Evolutionary conservation across 2,797 vertebrate species (phyloP).

Genomic region (Caiman crocodilus): DNA sequence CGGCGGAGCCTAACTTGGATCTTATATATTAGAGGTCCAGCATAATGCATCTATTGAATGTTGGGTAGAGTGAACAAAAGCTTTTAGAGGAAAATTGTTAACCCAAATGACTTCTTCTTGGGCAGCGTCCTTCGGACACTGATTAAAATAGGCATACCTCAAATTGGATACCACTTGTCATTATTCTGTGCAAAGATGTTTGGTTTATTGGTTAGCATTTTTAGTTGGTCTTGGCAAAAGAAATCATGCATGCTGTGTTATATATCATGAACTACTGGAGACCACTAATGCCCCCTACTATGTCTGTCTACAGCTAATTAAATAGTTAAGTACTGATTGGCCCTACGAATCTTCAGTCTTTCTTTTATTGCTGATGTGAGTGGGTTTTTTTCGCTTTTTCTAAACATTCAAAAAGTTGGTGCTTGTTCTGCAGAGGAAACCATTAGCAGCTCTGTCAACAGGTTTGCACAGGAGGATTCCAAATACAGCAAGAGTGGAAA

Average conservation of each 20-base stretch:
- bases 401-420: constrained; percentile 17
- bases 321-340: not conserved
- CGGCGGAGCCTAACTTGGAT: too few species aligned
- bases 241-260: not conserved
- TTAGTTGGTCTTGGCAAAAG: not conserved
- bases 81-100: not conserved
- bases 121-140: not conserved
- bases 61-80: constrained; percentile 14
- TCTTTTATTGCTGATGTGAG: not conserved
- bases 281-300: not conserved
- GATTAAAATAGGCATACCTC: not conserved
- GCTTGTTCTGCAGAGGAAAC: constrained; percentile 68
- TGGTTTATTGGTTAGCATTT: not conserved
- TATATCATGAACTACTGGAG: not conserved
- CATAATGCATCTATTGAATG: constrained; percentile 37
- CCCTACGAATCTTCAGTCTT: not conserved
- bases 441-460: constrained; percentile 74
- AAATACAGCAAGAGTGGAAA: constrained; percentile 46
- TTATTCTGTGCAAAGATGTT: not conserved
- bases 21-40: not conserved
- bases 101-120: not conserved
- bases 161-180: not conserved
- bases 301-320: constrained; percentile 48
- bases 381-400: constrained; percentile 25
- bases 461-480: constrained; percentile 74